These are phyloP conservation scores for Loripinus fragilis DNA, from an alignment of 2,888 invertebrate species.

Conservation along the genomic window DNA sequence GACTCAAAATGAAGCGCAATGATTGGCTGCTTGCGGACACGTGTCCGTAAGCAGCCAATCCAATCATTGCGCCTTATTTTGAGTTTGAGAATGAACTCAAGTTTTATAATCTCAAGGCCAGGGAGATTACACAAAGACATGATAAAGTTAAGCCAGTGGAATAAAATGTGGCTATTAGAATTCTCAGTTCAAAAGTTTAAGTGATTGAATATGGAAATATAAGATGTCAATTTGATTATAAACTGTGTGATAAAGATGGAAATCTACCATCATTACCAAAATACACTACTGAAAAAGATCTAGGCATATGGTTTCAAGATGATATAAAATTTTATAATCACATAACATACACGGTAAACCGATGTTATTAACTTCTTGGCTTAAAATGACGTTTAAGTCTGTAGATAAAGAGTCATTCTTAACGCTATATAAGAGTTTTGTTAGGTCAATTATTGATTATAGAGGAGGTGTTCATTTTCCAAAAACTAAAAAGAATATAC, in stretches of 20 bases:
- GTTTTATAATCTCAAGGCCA: background rate
- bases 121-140: background rate
- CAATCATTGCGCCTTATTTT: no score
- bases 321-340: background rate
- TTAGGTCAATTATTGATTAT: background rate
- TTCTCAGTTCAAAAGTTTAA: background rate
- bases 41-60: no score
- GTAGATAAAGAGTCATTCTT: conserved; percentile 9
- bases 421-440: background rate
- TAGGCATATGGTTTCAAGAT: background rate
- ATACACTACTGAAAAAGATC: conserved; percentile 9
- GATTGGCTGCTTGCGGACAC: no score
- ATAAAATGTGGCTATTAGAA: background rate
- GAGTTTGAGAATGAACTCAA: background rate
- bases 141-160: background rate
- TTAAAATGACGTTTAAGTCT: conserved; percentile 9
- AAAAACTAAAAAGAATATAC: conserved; percentile 19
- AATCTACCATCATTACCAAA: background rate
- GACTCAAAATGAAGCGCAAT: no score
- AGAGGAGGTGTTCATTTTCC: background rate
- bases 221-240: background rate
- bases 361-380: background rate
- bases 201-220: background rate
- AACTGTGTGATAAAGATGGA: conserved; percentile 2
- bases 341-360: background rate